These are phyloP conservation scores for Drosophila neonasuta DNA, from an alignment of 2,888 invertebrate species.

Conservation along the genomic window DNA sequence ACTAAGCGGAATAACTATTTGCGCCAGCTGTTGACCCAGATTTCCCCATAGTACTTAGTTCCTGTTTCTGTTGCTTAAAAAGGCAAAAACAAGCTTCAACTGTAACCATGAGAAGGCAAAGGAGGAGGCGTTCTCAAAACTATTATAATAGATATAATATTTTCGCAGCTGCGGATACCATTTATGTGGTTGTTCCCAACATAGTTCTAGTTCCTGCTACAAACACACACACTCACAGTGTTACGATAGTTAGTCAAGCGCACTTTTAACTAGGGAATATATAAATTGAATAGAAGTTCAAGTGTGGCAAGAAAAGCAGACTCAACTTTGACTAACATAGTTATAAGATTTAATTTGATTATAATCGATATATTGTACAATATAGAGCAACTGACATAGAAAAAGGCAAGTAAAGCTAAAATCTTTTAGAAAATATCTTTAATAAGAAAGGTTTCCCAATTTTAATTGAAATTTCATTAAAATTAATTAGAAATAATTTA, in stretches of 20 bases:
- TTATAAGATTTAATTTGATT: too few species aligned
- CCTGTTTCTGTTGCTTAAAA: background rate
- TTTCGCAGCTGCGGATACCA: background rate
- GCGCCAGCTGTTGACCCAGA: constrained; percentile 17
- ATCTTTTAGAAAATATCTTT: too few species aligned
- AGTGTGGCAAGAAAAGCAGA: too few species aligned
- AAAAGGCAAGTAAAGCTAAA: too few species aligned
- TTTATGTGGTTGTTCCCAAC: background rate
- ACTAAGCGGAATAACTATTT: constrained; percentile 18
- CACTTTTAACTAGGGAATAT: background rate
- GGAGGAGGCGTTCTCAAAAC: background rate
- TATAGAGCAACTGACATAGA: too few species aligned
- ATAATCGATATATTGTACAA: too few species aligned
- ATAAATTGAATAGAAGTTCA: background rate
- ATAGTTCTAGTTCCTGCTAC: background rate
- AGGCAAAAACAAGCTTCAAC: constrained; percentile 7
- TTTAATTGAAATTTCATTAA: too few species aligned
- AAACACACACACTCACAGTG: background rate
- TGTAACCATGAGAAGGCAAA: background rate
- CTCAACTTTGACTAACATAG: background rate
- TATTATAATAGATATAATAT: constrained; percentile 6
- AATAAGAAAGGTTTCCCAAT: too few species aligned
- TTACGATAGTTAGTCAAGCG: background rate
- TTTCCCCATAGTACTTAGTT: constrained; percentile 8
- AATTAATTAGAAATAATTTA: too few species aligned